Percentiles rank a stretch among this genome's conserved stretches.
phyloP scores from a whole-genome alignment of 2,113 vertebrate genomes.

The Butorides virescens region DNA sequence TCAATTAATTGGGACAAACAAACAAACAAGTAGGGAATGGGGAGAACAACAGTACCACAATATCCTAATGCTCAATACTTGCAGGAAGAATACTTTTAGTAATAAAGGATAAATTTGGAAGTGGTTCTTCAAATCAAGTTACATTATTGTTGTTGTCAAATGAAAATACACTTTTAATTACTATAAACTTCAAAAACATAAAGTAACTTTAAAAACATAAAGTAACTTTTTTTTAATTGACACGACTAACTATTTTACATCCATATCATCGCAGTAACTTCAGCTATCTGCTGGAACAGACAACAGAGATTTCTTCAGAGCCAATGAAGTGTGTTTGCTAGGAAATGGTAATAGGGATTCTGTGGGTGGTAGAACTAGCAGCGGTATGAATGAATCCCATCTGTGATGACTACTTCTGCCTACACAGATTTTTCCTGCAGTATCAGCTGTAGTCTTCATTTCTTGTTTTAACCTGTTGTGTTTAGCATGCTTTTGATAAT shows the following conservation, averaged over 20 bases:
- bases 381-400: conserved; percentile 19
- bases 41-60: neutral
- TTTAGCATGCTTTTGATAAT: conserved; percentile 45
- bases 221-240: neutral
- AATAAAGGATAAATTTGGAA: neutral
- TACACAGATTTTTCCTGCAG: conserved; percentile 25
- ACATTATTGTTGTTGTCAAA: neutral
- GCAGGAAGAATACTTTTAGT: neutral
- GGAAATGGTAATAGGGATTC: conserved; percentile 21
- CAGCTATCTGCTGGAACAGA: neutral
- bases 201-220: neutral
- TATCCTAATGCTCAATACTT: neutral
- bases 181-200: neutral
- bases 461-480: conserved; percentile 57
- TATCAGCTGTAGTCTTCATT: conserved; percentile 43
- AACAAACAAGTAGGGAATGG: neutral
- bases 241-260: neutral
- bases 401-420: conserved; percentile 38
- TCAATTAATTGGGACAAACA: neutral
- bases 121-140: neutral
- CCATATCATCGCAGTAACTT: neutral
- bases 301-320: neutral
- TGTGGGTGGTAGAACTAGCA: conserved; percentile 36
- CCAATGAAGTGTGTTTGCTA: neutral
- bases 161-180: neutral